These are phyloP conservation scores for Coryphaenoides rupestris DNA, from an alignment of 2,113 vertebrate genomes.

Conservation along the genomic window DNA sequence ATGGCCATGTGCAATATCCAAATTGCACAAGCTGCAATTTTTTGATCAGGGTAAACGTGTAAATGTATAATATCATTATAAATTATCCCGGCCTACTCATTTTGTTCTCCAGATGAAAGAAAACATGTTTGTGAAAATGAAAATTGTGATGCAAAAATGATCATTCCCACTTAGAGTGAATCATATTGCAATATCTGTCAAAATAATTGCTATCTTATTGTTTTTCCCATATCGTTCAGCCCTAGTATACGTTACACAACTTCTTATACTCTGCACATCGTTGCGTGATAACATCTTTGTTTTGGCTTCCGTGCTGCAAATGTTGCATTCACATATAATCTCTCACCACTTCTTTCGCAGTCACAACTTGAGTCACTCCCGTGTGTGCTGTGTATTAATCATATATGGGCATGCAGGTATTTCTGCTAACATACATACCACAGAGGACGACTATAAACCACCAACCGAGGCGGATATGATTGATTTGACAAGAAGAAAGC, in stretches of 20 bases:
- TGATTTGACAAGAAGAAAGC: slow-evolving; percentile 36
- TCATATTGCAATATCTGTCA: too few species aligned
- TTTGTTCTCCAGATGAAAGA: too few species aligned
- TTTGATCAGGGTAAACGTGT: too few species aligned
- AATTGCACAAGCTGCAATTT: too few species aligned
- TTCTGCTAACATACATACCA: slow-evolving; percentile 27
- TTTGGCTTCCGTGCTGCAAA: slow-evolving; percentile 20
- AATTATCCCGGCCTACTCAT: too few species aligned
- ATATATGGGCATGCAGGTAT: slow-evolving; percentile 50
- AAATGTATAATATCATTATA: too few species aligned
- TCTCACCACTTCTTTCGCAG: slow-evolving; percentile 13
- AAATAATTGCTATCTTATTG: too few species aligned
- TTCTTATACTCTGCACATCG: slow-evolving; percentile 1
- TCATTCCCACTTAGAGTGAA: too few species aligned
- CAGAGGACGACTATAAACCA: slow-evolving; percentile 39
- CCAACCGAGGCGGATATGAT: slow-evolving; percentile 42
- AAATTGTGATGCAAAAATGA: too few species aligned
- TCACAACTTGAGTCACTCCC: slow-evolving; percentile 20
- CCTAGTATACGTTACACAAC: not conserved
- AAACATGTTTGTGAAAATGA: too few species aligned
- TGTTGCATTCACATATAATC: slow-evolving; percentile 26
- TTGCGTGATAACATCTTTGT: slow-evolving; percentile 29
- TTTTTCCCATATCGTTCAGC: too few species aligned
- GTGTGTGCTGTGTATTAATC: slow-evolving; percentile 15
- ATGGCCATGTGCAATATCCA: too few species aligned